Evolutionary conservation across 2,888 invertebrate genomes (phyloP).

Genomic region (Tholera decimalis): DNA sequence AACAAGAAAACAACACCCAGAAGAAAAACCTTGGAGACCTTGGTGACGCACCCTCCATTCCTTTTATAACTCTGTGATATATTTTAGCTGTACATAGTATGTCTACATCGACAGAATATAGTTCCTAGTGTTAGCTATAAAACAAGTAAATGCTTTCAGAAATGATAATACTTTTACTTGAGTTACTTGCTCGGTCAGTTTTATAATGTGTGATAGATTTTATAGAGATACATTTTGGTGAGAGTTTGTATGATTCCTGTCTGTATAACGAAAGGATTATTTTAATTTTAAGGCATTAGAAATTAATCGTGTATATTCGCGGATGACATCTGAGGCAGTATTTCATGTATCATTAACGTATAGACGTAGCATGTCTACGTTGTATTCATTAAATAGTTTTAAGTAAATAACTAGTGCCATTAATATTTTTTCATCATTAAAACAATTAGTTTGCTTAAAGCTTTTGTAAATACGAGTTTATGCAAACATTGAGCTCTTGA

Average conservation of each 20-base stretch:
- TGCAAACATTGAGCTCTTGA: constrained; percentile 43
- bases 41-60: constrained; percentile 91
- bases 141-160: constrained; percentile 34
- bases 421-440: constrained; percentile 63
- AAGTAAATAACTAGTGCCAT: constrained; percentile 76
- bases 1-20: constrained; percentile 92
- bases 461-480: constrained; percentile 60
- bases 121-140: constrained; percentile 75
- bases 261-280: constrained; percentile 49
- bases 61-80: constrained; percentile 74
- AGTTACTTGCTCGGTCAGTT: constrained; percentile 75
- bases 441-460: constrained; percentile 48
- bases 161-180: constrained; percentile 46
- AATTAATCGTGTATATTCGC: constrained; percentile 77
- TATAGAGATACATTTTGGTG: constrained; percentile 42
- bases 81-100: constrained; percentile 65
- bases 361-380: constrained; percentile 68
- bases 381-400: constrained; percentile 65
- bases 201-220: constrained; percentile 63
- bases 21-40: constrained; percentile 96
- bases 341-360: constrained; percentile 79
- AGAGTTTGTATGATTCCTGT: constrained; percentile 50
- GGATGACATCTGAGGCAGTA: constrained; percentile 90
- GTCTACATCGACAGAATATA: constrained; percentile 73
- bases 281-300: constrained; percentile 48